These are phyloP conservation scores for Heptranchias perlo DNA, from an alignment of 2,113 vertebrate species.

Conservation along the genomic window DNA sequence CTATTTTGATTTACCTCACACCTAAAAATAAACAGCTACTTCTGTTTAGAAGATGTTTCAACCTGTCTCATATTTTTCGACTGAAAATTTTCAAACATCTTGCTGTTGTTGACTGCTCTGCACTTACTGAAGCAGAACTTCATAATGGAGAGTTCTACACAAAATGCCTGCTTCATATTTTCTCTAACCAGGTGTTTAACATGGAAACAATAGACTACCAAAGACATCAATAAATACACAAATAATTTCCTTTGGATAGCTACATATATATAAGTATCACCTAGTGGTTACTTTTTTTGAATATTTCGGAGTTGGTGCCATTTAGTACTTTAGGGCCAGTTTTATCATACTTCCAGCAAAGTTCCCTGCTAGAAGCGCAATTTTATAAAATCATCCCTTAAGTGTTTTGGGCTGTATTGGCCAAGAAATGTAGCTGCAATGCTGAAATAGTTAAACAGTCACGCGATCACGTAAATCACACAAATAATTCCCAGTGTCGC, in stretches of 20 bases:
- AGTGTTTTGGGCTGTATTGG: background rate
- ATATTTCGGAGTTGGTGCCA: background rate
- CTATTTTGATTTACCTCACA: background rate
- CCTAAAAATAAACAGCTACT: background rate
- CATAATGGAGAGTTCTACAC: background rate
- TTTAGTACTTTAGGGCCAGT: background rate
- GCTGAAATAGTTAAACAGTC: background rate
- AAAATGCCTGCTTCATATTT: background rate
- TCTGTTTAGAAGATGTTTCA: background rate
- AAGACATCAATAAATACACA: background rate
- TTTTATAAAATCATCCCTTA: background rate
- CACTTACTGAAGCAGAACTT: background rate
- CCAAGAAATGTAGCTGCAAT: background rate
- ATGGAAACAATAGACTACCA: background rate
- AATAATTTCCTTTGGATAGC: background rate
- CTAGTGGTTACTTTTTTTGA: background rate
- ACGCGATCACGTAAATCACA: background rate
- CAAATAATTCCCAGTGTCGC: slow-evolving; percentile 8
- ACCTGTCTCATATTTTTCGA: background rate
- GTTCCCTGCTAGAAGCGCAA: background rate
- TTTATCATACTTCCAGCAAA: background rate
- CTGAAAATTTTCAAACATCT: background rate
- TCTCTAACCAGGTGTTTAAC: background rate
- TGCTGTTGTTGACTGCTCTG: background rate
- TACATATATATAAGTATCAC: background rate